Evolutionary conservation across 2,888 invertebrate genomes (phyloP).

Genomic region (Diloba caeruleocephala): DNA sequence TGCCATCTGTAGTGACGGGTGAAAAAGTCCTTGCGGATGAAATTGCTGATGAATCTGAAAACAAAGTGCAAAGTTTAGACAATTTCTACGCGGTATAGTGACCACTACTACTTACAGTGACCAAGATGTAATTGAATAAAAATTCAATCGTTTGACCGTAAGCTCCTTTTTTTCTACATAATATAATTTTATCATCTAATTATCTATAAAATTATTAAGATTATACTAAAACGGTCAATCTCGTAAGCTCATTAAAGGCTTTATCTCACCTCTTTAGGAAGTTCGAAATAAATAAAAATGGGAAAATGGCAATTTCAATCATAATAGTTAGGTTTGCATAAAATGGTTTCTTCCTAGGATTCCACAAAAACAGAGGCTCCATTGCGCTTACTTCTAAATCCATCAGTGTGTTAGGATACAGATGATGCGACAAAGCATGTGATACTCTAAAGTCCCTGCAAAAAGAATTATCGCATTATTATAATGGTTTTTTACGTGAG

Average conservation of each 20-base stretch:
- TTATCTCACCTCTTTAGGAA: constrained; percentile 78
- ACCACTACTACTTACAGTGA: no score
- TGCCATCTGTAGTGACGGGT: constrained; percentile 74
- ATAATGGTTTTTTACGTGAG: no score
- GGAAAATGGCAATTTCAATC: constrained; percentile 78
- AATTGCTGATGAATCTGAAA: constrained; percentile 66
- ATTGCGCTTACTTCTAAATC: constrained; percentile 92
- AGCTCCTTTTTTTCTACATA: no score
- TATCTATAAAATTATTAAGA: no score
- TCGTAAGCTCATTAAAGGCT: no score
- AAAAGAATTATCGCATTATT: constrained; percentile 46
- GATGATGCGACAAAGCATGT: constrained; percentile 94
- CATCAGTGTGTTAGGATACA: constrained; percentile 93
- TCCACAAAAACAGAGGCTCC: constrained; percentile 92
- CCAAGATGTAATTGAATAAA: no score
- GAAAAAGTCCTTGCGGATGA: constrained; percentile 68
- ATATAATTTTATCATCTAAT: no score
- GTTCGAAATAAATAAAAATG: constrained; percentile 71
- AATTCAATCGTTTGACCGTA: no score
- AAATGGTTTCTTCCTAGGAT: constrained; percentile 88
- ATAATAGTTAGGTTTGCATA: constrained; percentile 84
- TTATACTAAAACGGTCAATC: no score
- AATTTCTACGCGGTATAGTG: no score
- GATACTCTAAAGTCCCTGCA: constrained; percentile 93
- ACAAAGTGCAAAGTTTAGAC: background rate